Evolutionary conservation across 2,797 vertebrate species (phyloP).

Genomic region (Lates japonicus): DNA sequence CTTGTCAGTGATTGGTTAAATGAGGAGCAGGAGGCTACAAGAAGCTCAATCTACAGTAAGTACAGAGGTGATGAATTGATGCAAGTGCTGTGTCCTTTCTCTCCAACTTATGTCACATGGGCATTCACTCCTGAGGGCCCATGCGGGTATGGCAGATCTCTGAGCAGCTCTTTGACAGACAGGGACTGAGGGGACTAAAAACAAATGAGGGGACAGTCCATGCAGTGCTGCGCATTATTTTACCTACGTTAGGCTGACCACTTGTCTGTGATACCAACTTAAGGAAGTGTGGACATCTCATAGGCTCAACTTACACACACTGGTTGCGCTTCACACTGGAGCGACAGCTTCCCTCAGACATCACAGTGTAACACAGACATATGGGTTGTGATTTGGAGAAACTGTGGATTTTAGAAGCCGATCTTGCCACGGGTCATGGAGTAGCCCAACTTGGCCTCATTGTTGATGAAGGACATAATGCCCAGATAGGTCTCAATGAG

Average conservation of each 20-base stretch:
- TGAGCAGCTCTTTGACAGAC: slow-evolving; percentile 32
- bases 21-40: slow-evolving; percentile 31
- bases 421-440: slow-evolving; percentile 97
- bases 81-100: slow-evolving; percentile 25
- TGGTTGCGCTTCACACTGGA: slow-evolving; percentile 31
- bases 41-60: slow-evolving; percentile 31
- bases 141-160: slow-evolving; percentile 13
- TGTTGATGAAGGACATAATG: slow-evolving; percentile 98
- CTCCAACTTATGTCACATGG: slow-evolving; percentile 20
- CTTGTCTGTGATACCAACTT: slow-evolving; percentile 43
- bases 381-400: slow-evolving; percentile 19
- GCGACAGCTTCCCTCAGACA: slow-evolving; percentile 42
- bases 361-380: slow-evolving; percentile 55
- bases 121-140: slow-evolving; percentile 30
- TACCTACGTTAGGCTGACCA: slow-evolving; percentile 35
- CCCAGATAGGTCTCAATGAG: slow-evolving; percentile 98
- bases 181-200: slow-evolving; percentile 15
- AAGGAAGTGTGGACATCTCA: slow-evolving; percentile 35
- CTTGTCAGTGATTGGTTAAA: slow-evolving; percentile 30
- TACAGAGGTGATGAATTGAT: slow-evolving; percentile 15
- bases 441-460: slow-evolving; percentile 97
- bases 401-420: slow-evolving; percentile 88
- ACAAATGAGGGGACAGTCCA: slow-evolving; percentile 48
- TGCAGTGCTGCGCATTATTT: slow-evolving; percentile 52
- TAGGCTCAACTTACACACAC: slow-evolving; percentile 49